Evolutionary conservation across 2,113 vertebrate genomes (phyloP).

Genomic region (Actenoides hombroni): DNA sequence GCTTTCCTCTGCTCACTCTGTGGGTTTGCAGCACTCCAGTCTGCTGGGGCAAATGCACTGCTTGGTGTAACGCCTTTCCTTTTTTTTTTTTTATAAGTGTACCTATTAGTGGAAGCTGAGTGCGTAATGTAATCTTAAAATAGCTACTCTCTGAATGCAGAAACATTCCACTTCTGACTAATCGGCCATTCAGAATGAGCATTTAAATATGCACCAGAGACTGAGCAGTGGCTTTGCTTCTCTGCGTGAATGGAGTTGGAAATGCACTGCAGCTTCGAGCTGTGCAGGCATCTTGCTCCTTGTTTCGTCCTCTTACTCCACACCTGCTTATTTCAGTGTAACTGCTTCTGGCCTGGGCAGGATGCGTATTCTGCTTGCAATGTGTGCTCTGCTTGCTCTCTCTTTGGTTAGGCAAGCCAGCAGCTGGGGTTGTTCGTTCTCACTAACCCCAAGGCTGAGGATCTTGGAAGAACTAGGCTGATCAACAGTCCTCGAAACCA

Average conservation of each 20-base stretch:
- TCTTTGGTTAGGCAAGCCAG: not conserved
- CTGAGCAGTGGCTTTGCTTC: not conserved
- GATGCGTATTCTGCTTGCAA: not conserved
- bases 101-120: conserved; percentile 60
- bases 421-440: not conserved
- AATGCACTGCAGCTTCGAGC: not conserved
- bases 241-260: not conserved
- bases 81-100: not conserved
- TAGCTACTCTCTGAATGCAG: conserved; percentile 53
- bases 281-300: not conserved
- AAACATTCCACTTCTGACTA: conserved; percentile 51
- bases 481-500: not conserved
- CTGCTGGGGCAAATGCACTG: not conserved
- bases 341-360: not conserved
- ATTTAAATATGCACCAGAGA: conserved; percentile 50
- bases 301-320: not conserved
- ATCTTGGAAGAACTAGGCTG: not conserved
- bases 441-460: rapidly evolving
- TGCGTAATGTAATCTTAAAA: conserved; percentile 60
- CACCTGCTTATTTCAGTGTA: not conserved
- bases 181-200: conserved; percentile 52
- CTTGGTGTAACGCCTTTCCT: not conserved
- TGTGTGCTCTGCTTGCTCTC: not conserved
- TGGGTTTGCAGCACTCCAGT: not conserved
- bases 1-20: not conserved